Base-by-base conservation (phyloP, 2,797 vertebrate species). In the Rachycentron canadum region DNA sequence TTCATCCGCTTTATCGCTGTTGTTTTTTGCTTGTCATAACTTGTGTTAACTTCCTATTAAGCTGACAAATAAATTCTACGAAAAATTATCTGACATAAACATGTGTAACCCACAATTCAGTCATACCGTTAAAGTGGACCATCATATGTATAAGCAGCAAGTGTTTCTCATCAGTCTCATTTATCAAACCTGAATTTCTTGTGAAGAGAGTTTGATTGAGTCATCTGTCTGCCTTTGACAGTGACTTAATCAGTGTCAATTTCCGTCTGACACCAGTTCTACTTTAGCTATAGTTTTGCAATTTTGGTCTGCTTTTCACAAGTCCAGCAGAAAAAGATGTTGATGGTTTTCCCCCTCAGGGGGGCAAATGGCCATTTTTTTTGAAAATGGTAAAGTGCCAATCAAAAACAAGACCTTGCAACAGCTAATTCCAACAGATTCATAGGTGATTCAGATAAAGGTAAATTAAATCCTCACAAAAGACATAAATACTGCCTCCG, bases 151-250 rank as follows among this genome's bases (percentile, higher is more conserved):
- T 32, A 32, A 32, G 28, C 41, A 73, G 52, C 69, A 41, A 68
- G 65, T 23, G 45, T 47, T 47, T 28, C 32, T 74, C 9, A 57
- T 25, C 41, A 14, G n/a, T 66, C 23, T 32, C 25, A 10, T 30
- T 4, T 14, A 12, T 14, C 50, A n/a, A 49, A 75, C 55, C 25
- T 67, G 56, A 76, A 82, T 73, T 91, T 90, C 84, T 79, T 36
- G 3, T 79, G 82, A 90, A 85, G 13, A 68, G 23, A 25, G 28
- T 58, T 69, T 55, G 19, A 55, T 17, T 89, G 79, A 86, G 57
- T 86, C 84, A 89, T 79, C 25, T 0, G 2, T 45, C 58, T 32
- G 34, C 13, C 7, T 47, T 45, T 41, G 19, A 17, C 1, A 45
- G 3, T 26, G 9, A 53, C 3, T 67, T 7, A 34, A 4, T 45